Evolutionary conservation across 2,113 vertebrate species (phyloP), one percentile per base, ranked within the genome.

Genomic region (Dicerorhinus sumatrensis): DNA sequence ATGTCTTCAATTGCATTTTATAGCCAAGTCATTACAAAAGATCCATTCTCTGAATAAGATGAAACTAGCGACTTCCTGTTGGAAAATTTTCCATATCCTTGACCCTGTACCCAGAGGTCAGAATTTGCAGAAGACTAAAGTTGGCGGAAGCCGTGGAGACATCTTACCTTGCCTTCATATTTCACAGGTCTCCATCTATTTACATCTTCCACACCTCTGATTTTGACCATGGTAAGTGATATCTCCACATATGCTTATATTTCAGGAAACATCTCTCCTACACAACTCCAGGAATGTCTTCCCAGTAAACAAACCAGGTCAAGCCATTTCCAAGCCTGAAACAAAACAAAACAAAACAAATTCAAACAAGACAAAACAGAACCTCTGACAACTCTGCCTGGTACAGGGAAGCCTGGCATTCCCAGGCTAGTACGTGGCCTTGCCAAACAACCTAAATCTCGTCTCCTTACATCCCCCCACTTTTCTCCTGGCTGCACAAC

Each of bases 1-100:
- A 48, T 63, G 20, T 83, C 92, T 87, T 81, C 56, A 23, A 42
- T 54, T 79, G n/a, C 36, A 33, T 7, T 81, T 76, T 58, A 77
- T 58, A 73, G 39, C 33, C 91, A 95, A 86, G 33, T 82, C 79
- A 65, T 90, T 69, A 76, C 25, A 62, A 63, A 51, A 46, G 54
- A 10, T 54, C 69, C 16, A 8, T 95, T 84, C 17, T 84, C 67
- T 48, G 42, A 23, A 51, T 70, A 48, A 81, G 11, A 95, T 33
- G 14, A 54, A 76, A 84, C 39, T 42, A 17, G 31, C 39, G 56
- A 42, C 12, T 76, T 84, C 85, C 75, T 73, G 23, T 27, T 94
- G 10, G 39, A 48, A 58, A 54, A 62, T 31, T 33, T 58, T 72
- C 63, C 29, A 56, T 1, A 1, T 29, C 42, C 46, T 51, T 75